A percentile compares a stretch with the other conserved stretches of the same genome.
Evolutionary conservation across 2,888 invertebrate genomes (phyloP).

Genomic region (Heterodera filipjevi): DNA sequence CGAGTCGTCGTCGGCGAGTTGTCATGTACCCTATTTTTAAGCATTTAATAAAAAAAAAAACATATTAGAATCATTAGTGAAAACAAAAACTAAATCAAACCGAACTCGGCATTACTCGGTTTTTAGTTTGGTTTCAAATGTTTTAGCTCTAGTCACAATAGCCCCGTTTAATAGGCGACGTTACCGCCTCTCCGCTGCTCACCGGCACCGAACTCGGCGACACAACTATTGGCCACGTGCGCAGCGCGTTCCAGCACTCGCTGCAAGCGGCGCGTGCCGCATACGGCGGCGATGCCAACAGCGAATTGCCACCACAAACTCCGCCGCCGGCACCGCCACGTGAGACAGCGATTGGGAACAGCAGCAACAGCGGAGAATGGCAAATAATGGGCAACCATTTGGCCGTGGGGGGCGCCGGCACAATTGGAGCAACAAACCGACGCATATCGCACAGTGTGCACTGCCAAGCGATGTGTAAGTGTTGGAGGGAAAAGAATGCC

Average conservation of each 20-base stretch:
- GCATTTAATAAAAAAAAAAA: no score
- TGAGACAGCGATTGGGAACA: neutral
- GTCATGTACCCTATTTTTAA: no score
- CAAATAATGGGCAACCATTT: slow-evolving; percentile 24
- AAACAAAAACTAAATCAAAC: neutral
- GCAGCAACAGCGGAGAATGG: slow-evolving; percentile 1
- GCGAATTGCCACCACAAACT: slow-evolving; percentile 29
- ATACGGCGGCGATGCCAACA: neutral
- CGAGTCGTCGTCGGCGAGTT: no score
- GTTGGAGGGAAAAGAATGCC: neutral
- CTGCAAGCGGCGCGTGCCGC: slow-evolving; percentile 17
- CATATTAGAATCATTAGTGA: neutral
- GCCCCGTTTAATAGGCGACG: no score
- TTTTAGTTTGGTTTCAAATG: no score
- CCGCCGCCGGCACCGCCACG: slow-evolving; percentile 40
- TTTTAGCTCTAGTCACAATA: no score
- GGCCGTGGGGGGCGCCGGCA: neutral
- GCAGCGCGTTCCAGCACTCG: slow-evolving; percentile 27
- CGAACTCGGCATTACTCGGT: no score
- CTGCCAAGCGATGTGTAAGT: slow-evolving; percentile 28
- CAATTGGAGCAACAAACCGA: slow-evolving; percentile 3
- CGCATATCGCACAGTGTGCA: slow-evolving; percentile 29
- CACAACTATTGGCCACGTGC: slow-evolving; percentile 27
- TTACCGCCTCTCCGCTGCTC: no score
- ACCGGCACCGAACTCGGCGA: slow-evolving; percentile 7